Base-by-base conservation (phyloP, 2,797 vertebrate genomes). In the Crenichthys baileyi region DNA sequence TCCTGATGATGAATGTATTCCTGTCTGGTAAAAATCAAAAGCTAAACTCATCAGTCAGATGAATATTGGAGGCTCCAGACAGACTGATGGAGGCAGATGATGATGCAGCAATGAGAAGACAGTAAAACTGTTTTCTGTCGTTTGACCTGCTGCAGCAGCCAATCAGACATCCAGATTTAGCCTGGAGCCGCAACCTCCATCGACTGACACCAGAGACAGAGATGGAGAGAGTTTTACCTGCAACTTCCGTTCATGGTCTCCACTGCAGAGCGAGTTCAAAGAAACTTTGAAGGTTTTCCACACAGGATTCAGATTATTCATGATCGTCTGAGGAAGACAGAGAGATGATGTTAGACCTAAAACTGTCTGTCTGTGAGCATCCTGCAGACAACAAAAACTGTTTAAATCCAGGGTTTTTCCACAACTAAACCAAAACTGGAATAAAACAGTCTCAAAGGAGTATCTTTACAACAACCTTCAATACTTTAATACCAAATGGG, bases 211-310 rank as follows among this genome's bases (percentile, higher is more conserved):
- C 1, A 5, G 84, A 87, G 72, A 80, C 79, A 22, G 55, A 11
- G 24, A 20, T 50, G 55, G 41, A 7, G 71, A 18, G 41, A 7
- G 68, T 53, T 41, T 36, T 89, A 90, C 90, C 90, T 93, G 93
- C 61, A 99, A 95, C 79, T 96, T 96, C 76, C 98, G 97, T 39
- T 98, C 97, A 22, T 98, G 97, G 91, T 99, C 97, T 87, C 98
- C 97, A 1, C 97, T 98, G 94, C 98, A 99, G 72, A 99, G 96
- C 13, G 97, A 98, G 94, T 99, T 99, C 50, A 99, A 95, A 0
- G 98, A 99, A 9, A 98, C 98, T 92, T 98, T 99, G 93, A 99
- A 99, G 29, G 97, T 96, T 91, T 98, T 98, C 98, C 98, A 99
- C 3, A 96, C 95, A 1, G 98, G 98, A 85, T 98, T 99, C 80